Conservation (phyloP, 1,140 invertebrate species). For the Neodiprion pinetum region DNA sequence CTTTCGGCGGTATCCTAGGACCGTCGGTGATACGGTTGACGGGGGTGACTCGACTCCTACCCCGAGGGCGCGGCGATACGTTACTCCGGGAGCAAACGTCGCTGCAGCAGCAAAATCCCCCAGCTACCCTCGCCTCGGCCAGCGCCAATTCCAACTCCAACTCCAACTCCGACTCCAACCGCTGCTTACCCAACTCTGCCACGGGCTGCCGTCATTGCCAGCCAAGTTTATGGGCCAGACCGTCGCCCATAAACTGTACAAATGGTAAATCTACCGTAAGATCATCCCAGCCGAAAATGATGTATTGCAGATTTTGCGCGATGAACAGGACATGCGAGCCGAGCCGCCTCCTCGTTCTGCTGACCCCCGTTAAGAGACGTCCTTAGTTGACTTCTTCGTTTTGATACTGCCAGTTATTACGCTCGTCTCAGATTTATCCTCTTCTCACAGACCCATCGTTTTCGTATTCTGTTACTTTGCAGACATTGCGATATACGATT, state of each 20-base stretch:
- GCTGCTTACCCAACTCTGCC: slow-evolving; percentile 9
- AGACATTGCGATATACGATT: too few species aligned
- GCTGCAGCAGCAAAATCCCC: neutral
- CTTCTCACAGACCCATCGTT: neutral
- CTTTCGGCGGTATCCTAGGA: neutral
- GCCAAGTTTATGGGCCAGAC: slow-evolving; percentile 62
- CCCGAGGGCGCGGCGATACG: neutral
- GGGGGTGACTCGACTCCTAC: neutral
- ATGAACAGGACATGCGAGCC: slow-evolving; percentile 38
- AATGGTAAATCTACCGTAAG: slow-evolving; percentile 64
- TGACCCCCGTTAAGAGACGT: slow-evolving; percentile 31
- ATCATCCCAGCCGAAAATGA: slow-evolving; percentile 64
- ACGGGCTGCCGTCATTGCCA: slow-evolving; percentile 56
- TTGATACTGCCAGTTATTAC: too few species aligned
- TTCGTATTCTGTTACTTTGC: neutral
- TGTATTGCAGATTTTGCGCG: slow-evolving; percentile 53
- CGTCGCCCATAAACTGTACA: slow-evolving; percentile 61
- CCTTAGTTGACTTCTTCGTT: neutral
- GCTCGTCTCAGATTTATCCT: too few species aligned
- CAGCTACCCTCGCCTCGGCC: neutral
- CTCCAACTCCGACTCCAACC: slow-evolving; percentile 1
- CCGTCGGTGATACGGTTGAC: neutral
- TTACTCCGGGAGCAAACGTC: neutral
- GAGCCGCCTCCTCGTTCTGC: slow-evolving; percentile 29
- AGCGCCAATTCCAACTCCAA: neutral